phyloP scores from a whole-genome alignment of 2,888 invertebrate species.

The Rhodophaea formosa region DNA sequence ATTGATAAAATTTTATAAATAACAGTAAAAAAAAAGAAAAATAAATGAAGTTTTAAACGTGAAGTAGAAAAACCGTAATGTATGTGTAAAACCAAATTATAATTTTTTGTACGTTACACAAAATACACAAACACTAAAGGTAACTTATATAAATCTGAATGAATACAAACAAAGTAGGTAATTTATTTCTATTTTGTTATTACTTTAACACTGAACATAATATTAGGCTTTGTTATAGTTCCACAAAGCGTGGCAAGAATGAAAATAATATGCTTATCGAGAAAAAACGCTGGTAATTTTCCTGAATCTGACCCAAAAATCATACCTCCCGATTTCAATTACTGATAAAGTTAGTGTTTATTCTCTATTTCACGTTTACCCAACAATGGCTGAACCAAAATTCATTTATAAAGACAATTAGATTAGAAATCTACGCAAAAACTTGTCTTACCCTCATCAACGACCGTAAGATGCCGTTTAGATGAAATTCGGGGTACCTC shows the following conservation, averaged over 20 bases:
- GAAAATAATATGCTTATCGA: neutral
- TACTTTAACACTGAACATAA: neutral
- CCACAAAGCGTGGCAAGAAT: neutral
- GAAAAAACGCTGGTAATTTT: neutral
- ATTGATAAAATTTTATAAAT: no score
- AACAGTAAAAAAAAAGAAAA: no score
- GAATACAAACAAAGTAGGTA: no score
- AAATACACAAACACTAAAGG: no score
- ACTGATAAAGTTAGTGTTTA: neutral
- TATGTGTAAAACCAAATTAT: no score
- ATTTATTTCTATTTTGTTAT: no score
- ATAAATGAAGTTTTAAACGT: no score
- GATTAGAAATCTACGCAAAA: constrained; percentile 26
- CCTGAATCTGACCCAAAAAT: neutral
- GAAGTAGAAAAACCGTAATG: no score
- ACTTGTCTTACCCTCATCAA: constrained; percentile 30
- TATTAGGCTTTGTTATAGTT: neutral
- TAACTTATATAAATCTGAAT: no score
- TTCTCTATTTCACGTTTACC: neutral
- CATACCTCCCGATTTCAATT: neutral
- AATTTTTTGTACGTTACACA: no score
- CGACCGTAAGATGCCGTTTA: constrained; percentile 21
- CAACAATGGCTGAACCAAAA: constrained; percentile 1
- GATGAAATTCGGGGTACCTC: constrained; percentile 25
- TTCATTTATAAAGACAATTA: constrained; percentile 25